These are phyloP conservation scores for Threskiornis aethiopicus DNA, from an alignment of 2,797 vertebrate species.

Conservation along the genomic window DNA sequence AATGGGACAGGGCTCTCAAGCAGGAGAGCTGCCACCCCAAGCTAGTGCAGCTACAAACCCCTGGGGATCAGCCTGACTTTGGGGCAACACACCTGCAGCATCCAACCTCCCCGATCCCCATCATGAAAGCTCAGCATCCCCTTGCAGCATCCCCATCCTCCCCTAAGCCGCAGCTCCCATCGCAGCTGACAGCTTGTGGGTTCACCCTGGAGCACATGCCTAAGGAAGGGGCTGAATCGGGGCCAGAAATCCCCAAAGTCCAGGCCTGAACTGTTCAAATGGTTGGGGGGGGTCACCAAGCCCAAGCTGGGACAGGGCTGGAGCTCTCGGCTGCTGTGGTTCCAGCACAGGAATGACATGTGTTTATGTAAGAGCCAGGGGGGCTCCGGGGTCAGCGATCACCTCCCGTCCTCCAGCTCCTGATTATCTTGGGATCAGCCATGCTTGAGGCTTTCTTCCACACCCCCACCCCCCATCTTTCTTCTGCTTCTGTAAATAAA, in stretches of 20 bases:
- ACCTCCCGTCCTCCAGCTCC: background rate
- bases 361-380: background rate
- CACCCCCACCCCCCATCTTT: background rate
- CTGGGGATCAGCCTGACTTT: background rate
- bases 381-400: background rate
- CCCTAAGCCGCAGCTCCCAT: accelerated
- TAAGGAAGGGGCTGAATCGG: background rate
- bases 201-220: accelerated
- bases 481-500: slow-evolving; percentile 66
- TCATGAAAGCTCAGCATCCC: background rate
- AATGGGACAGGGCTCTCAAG: background rate
- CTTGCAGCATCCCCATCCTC: background rate
- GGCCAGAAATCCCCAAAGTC: background rate
- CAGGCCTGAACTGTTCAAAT: background rate
- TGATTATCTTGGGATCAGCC: slow-evolving; percentile 55
- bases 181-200: background rate
- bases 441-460: background rate
- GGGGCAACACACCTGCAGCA: background rate
- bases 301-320: background rate
- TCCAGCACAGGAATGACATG: background rate
- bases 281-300: background rate
- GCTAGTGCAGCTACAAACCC: background rate
- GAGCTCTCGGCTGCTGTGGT: accelerated
- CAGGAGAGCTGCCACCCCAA: background rate
- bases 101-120: background rate